Percentiles rank a stretch among this genome's conserved stretches.
Conservation (phyloP, 2,888 invertebrate species). For the Dichetophora obliterata region DNA sequence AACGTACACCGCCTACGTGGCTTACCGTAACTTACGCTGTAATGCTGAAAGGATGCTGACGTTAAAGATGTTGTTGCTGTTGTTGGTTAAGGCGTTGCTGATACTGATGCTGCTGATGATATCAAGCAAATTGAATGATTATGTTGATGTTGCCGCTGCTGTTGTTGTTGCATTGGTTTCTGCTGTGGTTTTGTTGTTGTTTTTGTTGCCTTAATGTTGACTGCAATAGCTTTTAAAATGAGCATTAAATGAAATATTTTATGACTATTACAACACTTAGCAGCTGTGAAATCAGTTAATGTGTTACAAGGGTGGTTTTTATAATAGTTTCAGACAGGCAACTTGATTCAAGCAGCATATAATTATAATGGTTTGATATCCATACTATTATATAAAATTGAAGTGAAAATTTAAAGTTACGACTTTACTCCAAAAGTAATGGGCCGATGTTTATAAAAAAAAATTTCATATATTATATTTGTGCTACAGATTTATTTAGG, state of each 20-base stretch:
- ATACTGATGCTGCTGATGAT: constrained; percentile 2
- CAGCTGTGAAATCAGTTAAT: constrained; percentile 3
- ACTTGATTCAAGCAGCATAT: no score
- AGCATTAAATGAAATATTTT: constrained; percentile 18
- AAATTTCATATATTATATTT: no score
- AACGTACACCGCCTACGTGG: constrained; percentile 56
- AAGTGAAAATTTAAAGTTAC: no score
- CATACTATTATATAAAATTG: no score
- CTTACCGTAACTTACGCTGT: background rate
- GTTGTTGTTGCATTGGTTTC: background rate
- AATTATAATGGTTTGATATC: no score
- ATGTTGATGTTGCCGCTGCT: constrained; percentile 27
- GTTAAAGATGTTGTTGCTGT: constrained; percentile 9
- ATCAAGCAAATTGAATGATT: constrained; percentile 36
- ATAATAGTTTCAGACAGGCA: background rate
- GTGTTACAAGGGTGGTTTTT: constrained; percentile 4
- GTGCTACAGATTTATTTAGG: no score
- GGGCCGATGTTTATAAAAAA: no score
- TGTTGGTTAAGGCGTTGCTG: constrained; percentile 27
- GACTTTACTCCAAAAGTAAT: no score
- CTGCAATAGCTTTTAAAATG: constrained; percentile 38
- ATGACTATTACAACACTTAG: background rate
- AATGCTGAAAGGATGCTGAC: background rate
- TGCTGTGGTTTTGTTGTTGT: background rate
- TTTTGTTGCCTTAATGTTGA: constrained; percentile 27